These are phyloP conservation scores for Styela clava DNA, from an alignment of 23 tunicate species.

Conservation along the genomic window DNA sequence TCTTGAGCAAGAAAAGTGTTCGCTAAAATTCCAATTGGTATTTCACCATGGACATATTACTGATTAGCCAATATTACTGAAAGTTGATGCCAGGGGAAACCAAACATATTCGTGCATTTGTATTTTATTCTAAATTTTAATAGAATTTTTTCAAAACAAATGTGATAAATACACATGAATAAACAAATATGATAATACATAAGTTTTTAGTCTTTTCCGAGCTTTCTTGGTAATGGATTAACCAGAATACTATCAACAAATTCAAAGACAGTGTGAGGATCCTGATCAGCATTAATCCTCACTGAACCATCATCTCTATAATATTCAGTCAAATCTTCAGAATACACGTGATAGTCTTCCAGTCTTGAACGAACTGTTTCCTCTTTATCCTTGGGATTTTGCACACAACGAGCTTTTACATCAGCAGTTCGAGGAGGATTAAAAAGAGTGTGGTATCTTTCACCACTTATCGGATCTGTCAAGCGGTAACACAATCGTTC, in stretches of 20 bases:
- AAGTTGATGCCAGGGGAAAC: too few species aligned
- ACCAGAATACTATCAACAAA: conserved; percentile 68
- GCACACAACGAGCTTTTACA: conserved; percentile 56
- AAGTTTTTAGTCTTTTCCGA: conserved; percentile 39
- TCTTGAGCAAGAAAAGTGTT: too few species aligned
- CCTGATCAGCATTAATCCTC: conserved; percentile 94
- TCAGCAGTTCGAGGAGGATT: conserved; percentile 78
- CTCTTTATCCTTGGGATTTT: conserved; percentile 59
- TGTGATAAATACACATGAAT: not conserved
- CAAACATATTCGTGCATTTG: too few species aligned
- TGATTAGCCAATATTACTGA: too few species aligned
- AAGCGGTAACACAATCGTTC: conserved; percentile 76
- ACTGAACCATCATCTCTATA: conserved; percentile 77
- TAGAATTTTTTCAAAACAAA: too few species aligned
- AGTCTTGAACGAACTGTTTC: conserved; percentile 43
- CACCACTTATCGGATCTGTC: conserved; percentile 91
- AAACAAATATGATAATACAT: not conserved
- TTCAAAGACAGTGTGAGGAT: conserved; percentile 90
- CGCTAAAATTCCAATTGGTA: too few species aligned
- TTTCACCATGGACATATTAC: too few species aligned
- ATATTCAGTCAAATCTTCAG: conserved; percentile 65
- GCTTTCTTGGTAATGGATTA: conserved; percentile 67
- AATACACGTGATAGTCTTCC: conserved; percentile 45
- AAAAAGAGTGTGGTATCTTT: conserved; percentile 83
- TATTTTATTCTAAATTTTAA: too few species aligned